These are phyloP conservation scores for Bubo blakistoni DNA, from an alignment of 2,113 vertebrate genomes.

Conservation along the genomic window DNA sequence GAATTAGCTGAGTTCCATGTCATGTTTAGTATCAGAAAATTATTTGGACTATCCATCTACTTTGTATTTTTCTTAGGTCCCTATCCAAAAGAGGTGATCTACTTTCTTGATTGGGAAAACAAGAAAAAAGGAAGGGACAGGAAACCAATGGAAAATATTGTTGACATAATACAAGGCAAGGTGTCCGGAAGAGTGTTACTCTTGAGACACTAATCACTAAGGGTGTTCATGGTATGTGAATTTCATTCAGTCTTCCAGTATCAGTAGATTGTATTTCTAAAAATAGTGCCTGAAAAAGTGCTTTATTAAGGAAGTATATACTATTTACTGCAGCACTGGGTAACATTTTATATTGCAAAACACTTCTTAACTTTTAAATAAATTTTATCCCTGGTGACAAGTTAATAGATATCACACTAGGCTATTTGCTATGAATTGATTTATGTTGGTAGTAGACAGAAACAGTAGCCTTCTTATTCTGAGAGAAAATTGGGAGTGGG, in stretches of 20 bases:
- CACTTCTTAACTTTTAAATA: conserved; percentile 66
- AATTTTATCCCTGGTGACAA: conserved; percentile 68
- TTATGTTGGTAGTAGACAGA: conserved; percentile 58
- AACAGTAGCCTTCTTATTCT: conserved; percentile 41
- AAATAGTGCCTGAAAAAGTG: conserved; percentile 15
- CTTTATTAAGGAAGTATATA: conserved; percentile 15
- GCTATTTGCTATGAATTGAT: conserved; percentile 66
- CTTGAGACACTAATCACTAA: conserved; percentile 31
- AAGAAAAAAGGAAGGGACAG: neutral
- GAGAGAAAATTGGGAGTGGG: conserved; percentile 51
- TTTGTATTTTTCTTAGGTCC: neutral
- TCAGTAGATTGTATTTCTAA: conserved; percentile 41
- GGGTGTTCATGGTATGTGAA: conserved; percentile 41
- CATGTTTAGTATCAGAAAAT: neutral
- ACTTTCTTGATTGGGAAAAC: neutral
- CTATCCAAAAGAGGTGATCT: neutral
- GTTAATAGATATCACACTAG: conserved; percentile 64
- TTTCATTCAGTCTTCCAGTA: conserved; percentile 25
- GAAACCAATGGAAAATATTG: conserved; percentile 46
- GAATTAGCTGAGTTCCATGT: conserved; percentile 1
- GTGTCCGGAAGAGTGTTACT: conserved; percentile 60
- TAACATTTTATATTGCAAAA: conserved; percentile 44
- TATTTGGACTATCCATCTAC: neutral
- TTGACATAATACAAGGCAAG: conserved; percentile 20
- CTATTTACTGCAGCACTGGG: conserved; percentile 52